phyloP scores from a whole-genome alignment of 1,140 invertebrate species.

The Acromyrmex charruanus region DNA sequence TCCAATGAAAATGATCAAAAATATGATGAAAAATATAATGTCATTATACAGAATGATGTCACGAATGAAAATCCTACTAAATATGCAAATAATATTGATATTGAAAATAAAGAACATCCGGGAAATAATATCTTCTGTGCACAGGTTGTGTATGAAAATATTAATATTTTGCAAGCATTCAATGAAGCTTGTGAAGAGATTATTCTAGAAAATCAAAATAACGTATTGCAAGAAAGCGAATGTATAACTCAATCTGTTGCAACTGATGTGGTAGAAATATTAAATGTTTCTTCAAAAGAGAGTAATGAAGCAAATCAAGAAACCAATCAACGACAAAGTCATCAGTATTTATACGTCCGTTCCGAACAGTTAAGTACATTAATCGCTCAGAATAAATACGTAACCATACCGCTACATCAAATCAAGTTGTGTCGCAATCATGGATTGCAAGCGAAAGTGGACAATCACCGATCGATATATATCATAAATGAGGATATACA shows the following conservation, averaged over 20 bases:
- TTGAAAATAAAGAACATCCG: conserved; percentile 58
- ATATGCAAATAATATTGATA: conserved; percentile 33
- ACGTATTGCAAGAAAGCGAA: conserved; percentile 1
- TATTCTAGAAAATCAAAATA: conserved; percentile 33
- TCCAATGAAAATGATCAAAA: conserved; percentile 48
- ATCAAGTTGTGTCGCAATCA: conserved; percentile 24
- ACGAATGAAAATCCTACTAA: conserved; percentile 45
- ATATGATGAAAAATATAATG: conserved; percentile 36
- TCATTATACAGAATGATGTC: conserved; percentile 52
- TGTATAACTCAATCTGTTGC: conserved; percentile 27
- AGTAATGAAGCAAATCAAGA: conserved; percentile 12
- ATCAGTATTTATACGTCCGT: conserved; percentile 68
- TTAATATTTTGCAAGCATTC: conserved; percentile 42
- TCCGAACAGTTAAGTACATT: conserved; percentile 63
- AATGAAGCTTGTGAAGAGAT: conserved; percentile 17
- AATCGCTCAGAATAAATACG: conserved; percentile 71
- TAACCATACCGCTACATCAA: conserved; percentile 64
- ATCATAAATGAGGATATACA: conserved; percentile 79
- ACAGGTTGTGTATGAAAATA: conserved; percentile 36
- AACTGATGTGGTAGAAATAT: conserved; percentile 42
- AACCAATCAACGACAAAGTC: conserved; percentile 33
- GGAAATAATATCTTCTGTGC: conserved; percentile 41
- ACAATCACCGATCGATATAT: conserved; percentile 72
- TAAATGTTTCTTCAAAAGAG: conserved; percentile 35
- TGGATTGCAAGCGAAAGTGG: conserved; percentile 66